Percentiles rank a stretch among this genome's conserved stretches.
Conservation (phyloP, 2,888 invertebrate genomes). For the Cosmorhoe ocellata region DNA sequence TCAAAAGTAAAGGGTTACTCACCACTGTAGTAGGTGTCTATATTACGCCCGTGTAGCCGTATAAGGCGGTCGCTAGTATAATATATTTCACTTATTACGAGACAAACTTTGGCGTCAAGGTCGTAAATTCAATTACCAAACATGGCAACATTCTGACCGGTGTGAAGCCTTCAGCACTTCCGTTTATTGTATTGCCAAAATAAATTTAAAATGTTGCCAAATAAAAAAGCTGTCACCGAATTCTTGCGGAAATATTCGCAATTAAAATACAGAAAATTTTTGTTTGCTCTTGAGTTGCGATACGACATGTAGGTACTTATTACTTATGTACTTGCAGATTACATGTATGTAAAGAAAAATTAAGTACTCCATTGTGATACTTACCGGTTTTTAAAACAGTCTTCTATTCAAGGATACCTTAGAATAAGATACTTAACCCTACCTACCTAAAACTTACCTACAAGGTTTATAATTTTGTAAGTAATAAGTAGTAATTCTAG, state of each 20-base stretch:
- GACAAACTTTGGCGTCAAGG: constrained; percentile 11
- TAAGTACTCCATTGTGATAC: no score
- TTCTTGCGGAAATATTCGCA: constrained; percentile 23
- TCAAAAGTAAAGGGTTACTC: no score
- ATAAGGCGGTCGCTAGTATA: no score
- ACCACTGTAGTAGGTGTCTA: no score
- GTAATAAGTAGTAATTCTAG: no score
- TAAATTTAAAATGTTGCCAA: constrained; percentile 3
- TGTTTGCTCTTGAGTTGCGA: constrained; percentile 15
- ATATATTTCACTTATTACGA: constrained; percentile 5
- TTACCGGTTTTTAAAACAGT: no score
- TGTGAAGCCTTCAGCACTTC: constrained; percentile 32
- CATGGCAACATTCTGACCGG: constrained; percentile 22
- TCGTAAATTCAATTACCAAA: constrained; percentile 21
- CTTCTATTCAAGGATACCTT: no score
- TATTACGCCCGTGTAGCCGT: no score
- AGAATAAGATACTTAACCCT: no score
- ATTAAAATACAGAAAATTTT: constrained; percentile 25
- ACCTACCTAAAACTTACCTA: no score
- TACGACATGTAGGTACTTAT: not conserved
- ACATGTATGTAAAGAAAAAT: not conserved
- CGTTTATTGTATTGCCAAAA: constrained; percentile 26
- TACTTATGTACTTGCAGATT: not conserved
- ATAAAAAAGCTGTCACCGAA: constrained; percentile 25
- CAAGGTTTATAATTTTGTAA: no score